phyloP scores from a whole-genome alignment of 2,888 invertebrate species.

The Pinctada fucata region DNA sequence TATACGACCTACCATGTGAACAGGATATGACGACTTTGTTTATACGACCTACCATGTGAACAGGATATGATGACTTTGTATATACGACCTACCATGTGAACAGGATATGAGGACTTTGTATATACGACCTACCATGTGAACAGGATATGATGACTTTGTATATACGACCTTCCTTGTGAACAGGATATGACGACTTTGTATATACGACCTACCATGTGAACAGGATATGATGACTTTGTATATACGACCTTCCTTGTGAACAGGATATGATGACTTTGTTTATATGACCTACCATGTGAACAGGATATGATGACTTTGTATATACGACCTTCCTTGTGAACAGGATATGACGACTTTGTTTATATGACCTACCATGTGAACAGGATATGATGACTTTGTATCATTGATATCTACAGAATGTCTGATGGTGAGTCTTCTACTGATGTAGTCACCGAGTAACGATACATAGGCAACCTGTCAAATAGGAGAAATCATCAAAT shows the following conservation, averaged over 20 bases:
- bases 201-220: no score
- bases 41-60: no score
- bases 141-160: not conserved
- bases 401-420: not conserved
- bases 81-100: no score
- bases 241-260: no score
- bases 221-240: not conserved
- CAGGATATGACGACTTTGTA: not conserved
- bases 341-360: not conserved
- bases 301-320: not conserved
- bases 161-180: no score
- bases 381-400: not conserved
- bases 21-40: not conserved
- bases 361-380: conserved; percentile 37
- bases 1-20: no score
- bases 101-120: not conserved
- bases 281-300: no score
- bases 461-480: conserved; percentile 35
- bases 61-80: not conserved
- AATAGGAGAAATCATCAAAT: not conserved
- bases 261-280: not conserved
- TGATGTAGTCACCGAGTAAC: conserved; percentile 36
- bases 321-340: no score
- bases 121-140: no score
- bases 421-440: conserved; percentile 35